Base-by-base conservation (phyloP, 2,888 invertebrate species). In the Chaitophorus viminalis region DNA sequence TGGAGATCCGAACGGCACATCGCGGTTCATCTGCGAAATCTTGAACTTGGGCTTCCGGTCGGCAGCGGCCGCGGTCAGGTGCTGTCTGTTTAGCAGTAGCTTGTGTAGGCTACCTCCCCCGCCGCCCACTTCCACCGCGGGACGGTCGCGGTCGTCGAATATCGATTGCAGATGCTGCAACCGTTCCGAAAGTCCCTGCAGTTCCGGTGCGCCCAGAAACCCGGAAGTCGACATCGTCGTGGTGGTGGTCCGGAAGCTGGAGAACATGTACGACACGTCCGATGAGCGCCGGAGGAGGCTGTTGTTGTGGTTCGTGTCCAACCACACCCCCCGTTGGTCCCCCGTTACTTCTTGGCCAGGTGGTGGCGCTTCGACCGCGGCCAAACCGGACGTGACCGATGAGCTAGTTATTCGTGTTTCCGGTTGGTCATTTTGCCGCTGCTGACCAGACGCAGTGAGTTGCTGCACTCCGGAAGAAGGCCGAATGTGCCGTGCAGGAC, bases 1-100 rank as follows among this genome's bases (percentile, higher is more conserved):
- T 25, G 93, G 93, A 14, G 94, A 93, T 72, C 94, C 94, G 52
- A 94, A 92, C 2, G 95, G 95, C 0, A 95, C 95, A 90, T 95
- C 95, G 90, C 95, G 92, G 90, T 94, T 95, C 91, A 93, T 93
- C 90, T 93, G 93, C 70, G 94, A 95, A 36, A 95, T 92, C 90
- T 94, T 93, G 91, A 94, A 94, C 90, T 95, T 94, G 83, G 93
- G 92, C 6, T 76, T 82, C 5, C 78, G 78, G 25, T 82, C 84
- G 29, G 29, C 75, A 11, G 65, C 46, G 8, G 82, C 70, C 5
- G 72, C 46, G 46, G 46, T 31, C 79, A 86, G 36, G 74, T 77
- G 85, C 70, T 84, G 82, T 54, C 89, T 29, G 77, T 83, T 82
- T 68, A 60, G 89, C 86, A 86, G n/a, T 25, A 74, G 21, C 29